Evolutionary conservation across 2,797 vertebrate genomes (phyloP).

Genomic region (Decapterus maruadsi): DNA sequence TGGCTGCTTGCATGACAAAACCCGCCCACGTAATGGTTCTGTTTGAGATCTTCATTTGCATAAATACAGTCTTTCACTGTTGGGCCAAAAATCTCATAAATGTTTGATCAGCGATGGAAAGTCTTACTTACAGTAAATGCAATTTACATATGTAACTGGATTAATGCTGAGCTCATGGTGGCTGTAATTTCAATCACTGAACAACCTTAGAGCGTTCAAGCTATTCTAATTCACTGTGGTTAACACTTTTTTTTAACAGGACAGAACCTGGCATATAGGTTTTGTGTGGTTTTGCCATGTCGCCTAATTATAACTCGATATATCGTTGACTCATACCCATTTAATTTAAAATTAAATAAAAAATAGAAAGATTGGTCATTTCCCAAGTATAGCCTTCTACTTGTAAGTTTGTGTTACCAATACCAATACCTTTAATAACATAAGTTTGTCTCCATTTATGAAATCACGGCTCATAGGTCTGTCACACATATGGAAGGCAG

Average conservation of each 20-base stretch:
- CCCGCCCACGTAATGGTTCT: not conserved
- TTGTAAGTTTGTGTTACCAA: not conserved
- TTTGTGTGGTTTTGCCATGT: not conserved
- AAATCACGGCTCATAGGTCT: not conserved
- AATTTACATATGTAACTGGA: not conserved
- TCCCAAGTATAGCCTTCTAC: not conserved
- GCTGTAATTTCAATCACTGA: no score
- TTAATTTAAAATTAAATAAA: not conserved
- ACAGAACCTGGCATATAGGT: no score
- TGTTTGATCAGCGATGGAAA: not conserved
- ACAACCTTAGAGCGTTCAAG: no score
- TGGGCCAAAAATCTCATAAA: not conserved
- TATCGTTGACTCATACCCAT: not conserved
- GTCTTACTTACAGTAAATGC: not conserved
- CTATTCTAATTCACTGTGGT: no score
- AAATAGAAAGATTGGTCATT: not conserved
- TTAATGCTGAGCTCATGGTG: not conserved
- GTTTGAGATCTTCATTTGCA: slow-evolving; percentile 5
- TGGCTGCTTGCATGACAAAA: slow-evolving; percentile 29
- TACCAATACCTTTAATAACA: not conserved
- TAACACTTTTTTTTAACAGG: no score
- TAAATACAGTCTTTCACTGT: not conserved
- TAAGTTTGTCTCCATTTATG: not conserved
- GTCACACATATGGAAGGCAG: not conserved
- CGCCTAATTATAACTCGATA: not conserved